Conservation (phyloP, 1,140 invertebrate species). For the Drosophila subobscura region DNA sequence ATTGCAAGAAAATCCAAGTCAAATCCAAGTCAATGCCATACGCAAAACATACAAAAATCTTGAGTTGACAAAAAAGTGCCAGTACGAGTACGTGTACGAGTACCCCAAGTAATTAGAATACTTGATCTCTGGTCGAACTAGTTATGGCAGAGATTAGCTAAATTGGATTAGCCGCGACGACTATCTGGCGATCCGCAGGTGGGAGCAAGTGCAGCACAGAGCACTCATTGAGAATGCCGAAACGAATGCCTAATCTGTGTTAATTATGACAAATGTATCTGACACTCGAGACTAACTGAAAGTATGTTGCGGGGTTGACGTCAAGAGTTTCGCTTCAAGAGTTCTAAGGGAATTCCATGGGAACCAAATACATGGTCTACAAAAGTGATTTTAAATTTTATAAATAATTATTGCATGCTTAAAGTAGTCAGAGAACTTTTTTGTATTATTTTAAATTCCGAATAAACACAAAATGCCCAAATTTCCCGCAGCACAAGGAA, state of each 20-base stretch:
- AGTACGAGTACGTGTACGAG: conserved; percentile 15
- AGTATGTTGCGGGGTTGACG: neutral
- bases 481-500: too few relatives aligned
- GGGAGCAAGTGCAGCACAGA: conserved; percentile 22
- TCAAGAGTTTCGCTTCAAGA: conserved; percentile 7
- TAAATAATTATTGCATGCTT: too few relatives aligned
- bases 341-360: neutral
- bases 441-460: too few relatives aligned
- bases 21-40: conserved; percentile 52
- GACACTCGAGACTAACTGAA: conserved; percentile 9
- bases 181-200: conserved; percentile 8
- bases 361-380: too few relatives aligned
- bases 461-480: too few relatives aligned
- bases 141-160: conserved; percentile 47
- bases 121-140: conserved; percentile 37
- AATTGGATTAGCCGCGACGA: conserved; percentile 37
- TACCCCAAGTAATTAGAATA: conserved; percentile 43
- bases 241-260: conserved; percentile 43
- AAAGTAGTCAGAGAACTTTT: too few relatives aligned
- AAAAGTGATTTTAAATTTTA: too few relatives aligned
- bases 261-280: conserved; percentile 52
- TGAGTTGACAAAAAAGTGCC: conserved; percentile 29
- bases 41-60: conserved; percentile 31
- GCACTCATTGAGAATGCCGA: conserved; percentile 26
- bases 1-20: conserved; percentile 1